Base-by-base conservation (phyloP, 2,888 invertebrate genomes). In the Eupithecia insigniata region DNA sequence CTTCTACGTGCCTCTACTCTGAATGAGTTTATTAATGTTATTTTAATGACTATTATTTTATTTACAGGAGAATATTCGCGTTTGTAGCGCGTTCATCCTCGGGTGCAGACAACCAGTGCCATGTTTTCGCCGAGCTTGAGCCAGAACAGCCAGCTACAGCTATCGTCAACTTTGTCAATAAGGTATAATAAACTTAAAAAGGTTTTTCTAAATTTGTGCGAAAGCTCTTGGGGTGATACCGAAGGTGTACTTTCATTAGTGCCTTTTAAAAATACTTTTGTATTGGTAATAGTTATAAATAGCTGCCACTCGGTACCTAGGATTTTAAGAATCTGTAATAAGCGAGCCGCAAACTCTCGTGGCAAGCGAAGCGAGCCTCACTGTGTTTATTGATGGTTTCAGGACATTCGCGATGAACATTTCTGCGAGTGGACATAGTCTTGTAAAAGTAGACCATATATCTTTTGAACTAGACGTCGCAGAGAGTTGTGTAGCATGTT, bases 51-150 rank as follows among this genome's bases (percentile, higher is more conserved):
- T 26, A 5, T 26, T 26, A 14, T 55, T 36, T 66, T 75, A 12
- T 74, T 64, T 32, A 26, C 94, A 98, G 98, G 87, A 96, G 98
- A 80, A 97, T 98, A 81, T 99, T 99, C 90, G 99, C 99, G 67
- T 99, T 99, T 93, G 98, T 99, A 79, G 99, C 99, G 34, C 96
- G 94, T 36, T 97, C 85, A 96, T 98, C 93, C 1, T 96, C 97
- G 61, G 97, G 97, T 70, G 97, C 97, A 81, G 99, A 99, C 92
- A 99, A 99, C 94, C 98, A 98, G 93, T 99, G 99, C 92, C 99
- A 99, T 95, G 96, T 99, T 79, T 99, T 99, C 92, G 99, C 99
- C 30, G 99, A 99, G 89, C 94, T 99, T 75, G 98, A 99, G 87
- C 97, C 98, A 0, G 98, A 98, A 85, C 96, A 97, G 81, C 99